Evolutionary conservation across 1,140 invertebrate genomes (phyloP).

Genomic region (Daktulosphaira vitifoliae): DNA sequence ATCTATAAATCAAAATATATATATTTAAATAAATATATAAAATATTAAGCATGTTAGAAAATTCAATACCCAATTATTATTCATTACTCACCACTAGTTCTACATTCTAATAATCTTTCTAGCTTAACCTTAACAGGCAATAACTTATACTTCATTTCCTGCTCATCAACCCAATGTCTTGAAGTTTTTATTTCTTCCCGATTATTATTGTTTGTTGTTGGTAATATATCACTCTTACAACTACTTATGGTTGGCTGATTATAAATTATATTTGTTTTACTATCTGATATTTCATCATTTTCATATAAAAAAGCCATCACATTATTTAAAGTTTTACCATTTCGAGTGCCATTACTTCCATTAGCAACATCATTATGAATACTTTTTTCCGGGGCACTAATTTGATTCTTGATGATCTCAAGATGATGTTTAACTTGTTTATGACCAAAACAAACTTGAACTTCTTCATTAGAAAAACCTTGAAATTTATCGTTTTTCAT

Average conservation of each 20-base stretch:
- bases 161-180: conserved; percentile 7
- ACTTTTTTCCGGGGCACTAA: background rate
- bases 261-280: background rate
- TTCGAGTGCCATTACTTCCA: background rate
- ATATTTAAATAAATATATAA: too few relatives aligned
- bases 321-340: background rate
- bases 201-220: conserved; percentile 5
- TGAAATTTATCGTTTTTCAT: background rate
- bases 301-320: background rate
- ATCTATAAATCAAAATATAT: background rate
- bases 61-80: background rate
- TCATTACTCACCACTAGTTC: background rate
- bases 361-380: background rate
- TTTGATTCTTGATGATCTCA: background rate
- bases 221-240: background rate
- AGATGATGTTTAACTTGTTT: background rate
- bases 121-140: conserved; percentile 18
- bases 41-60: too few relatives aligned
- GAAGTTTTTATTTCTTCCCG: background rate
- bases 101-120: background rate
- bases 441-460: background rate
- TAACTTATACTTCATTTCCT: conserved; percentile 25
- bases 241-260: background rate
- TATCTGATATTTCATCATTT: background rate
- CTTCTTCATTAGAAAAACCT: background rate